A percentile compares a stretch with the other conserved stretches of the same genome.
phyloP scores from a whole-genome alignment of 2,113 vertebrate species.

The Callionymus lyra region DNA sequence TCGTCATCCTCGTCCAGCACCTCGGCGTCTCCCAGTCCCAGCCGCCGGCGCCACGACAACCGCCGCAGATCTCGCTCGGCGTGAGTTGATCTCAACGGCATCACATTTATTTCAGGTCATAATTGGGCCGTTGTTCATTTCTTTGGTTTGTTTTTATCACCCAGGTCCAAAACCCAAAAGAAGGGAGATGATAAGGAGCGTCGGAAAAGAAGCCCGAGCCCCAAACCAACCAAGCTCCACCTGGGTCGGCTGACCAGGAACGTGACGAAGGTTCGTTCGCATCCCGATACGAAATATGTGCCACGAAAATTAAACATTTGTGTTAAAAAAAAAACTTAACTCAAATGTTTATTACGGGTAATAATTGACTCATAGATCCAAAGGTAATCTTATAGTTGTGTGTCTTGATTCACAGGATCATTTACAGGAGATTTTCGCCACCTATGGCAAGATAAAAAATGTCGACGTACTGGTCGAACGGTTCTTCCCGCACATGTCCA shows the following conservation, averaged over 20 bases:
- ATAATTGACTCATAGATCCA: too few species aligned
- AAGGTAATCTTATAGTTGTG: too few species aligned
- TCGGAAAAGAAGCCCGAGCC: slow-evolving; percentile 85
- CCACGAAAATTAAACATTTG: too few species aligned
- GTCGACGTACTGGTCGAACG: slow-evolving; percentile 91
- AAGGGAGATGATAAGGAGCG: slow-evolving; percentile 91
- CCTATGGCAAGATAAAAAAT: slow-evolving; percentile 94
- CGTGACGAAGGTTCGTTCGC: slow-evolving; percentile 84
- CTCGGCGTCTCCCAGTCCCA: slow-evolving; percentile 87
- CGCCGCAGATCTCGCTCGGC: slow-evolving; percentile 86
- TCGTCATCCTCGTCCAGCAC: slow-evolving; percentile 93
- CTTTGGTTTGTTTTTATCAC: slow-evolving; percentile 1
- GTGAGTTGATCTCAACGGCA: slow-evolving; percentile 64
- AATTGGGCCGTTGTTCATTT: not conserved
- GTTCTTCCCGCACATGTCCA: slow-evolving; percentile 81
- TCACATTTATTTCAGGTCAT: not conserved
- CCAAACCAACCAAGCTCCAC: slow-evolving; percentile 90
- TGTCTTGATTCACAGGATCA: slow-evolving; percentile 74
- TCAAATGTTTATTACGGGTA: too few species aligned
- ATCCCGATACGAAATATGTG: too few species aligned
- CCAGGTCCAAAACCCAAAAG: slow-evolving; percentile 92
- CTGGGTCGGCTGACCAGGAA: slow-evolving; percentile 90
- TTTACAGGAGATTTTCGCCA: slow-evolving; percentile 95
- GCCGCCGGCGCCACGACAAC: slow-evolving; percentile 86
- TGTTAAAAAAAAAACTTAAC: too few species aligned